These are phyloP conservation scores for Cyrtodaria siliqua DNA, from an alignment of 2,888 invertebrate genomes.

Conservation along the genomic window DNA sequence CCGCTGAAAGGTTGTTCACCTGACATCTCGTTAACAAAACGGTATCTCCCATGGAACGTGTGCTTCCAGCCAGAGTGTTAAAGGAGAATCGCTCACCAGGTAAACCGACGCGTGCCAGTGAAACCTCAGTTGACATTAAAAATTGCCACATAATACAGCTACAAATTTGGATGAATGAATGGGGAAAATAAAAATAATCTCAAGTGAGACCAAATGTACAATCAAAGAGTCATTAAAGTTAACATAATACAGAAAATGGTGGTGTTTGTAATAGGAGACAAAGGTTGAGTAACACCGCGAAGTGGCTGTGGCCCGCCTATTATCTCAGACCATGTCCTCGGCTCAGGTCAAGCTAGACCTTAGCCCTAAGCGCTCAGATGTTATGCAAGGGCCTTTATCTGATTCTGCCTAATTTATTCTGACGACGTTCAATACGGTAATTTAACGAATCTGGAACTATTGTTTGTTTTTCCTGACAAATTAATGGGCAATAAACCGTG, in stretches of 20 bases:
- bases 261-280: background rate
- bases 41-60: constrained; percentile 12
- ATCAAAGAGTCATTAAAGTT: background rate
- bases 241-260: background rate
- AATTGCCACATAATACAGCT: background rate
- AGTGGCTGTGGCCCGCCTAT: background rate
- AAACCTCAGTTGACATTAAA: constrained; percentile 2
- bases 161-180: background rate
- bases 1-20: background rate
- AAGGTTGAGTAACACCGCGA: background rate
- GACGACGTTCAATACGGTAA: background rate
- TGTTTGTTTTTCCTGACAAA: constrained; percentile 1
- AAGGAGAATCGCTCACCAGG: constrained; percentile 4
- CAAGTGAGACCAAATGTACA: constrained; percentile 7
- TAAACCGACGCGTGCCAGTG: constrained; percentile 3
- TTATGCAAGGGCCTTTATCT: too few species aligned
- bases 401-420: background rate
- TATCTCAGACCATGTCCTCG: background rate
- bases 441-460: background rate
- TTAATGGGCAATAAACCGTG: constrained; percentile 8
- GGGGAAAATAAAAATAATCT: background rate
- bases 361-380: too few species aligned
- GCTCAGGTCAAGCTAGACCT: too few species aligned
- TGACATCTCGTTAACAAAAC: constrained; percentile 22
- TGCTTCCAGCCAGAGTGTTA: constrained; percentile 10